Percentiles rank a stretch among this genome's conserved stretches.
These are phyloP conservation scores for Seladonia tumulorum DNA, from an alignment of 2,888 invertebrate species.

Conservation along the genomic window DNA sequence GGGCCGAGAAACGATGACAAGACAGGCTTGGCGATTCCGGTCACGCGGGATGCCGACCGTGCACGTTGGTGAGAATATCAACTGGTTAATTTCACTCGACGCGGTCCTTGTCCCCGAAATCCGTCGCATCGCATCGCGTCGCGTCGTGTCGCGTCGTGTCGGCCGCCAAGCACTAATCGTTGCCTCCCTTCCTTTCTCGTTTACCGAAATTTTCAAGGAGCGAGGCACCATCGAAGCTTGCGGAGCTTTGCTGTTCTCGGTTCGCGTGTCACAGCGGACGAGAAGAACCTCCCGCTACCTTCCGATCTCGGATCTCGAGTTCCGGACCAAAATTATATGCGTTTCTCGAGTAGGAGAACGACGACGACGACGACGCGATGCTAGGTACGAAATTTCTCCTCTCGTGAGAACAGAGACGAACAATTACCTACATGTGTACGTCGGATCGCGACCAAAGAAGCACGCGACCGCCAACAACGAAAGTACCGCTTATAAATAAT, in stretches of 20 bases:
- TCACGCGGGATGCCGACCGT: constrained; percentile 29
- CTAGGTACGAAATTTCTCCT: constrained; percentile 27
- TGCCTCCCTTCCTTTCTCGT: neutral
- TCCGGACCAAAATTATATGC: neutral
- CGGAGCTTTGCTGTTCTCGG: neutral
- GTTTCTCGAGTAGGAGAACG: neutral
- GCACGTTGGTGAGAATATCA: constrained; percentile 46
- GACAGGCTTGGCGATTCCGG: constrained; percentile 31
- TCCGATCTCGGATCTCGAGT: neutral
- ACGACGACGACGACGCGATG: neutral
- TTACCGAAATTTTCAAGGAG: neutral
- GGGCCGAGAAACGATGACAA: constrained; percentile 8
- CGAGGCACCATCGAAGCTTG: neutral
- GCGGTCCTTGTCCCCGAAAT: constrained; percentile 48
- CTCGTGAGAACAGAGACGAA: neutral
- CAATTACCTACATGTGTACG: neutral
- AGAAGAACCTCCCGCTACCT: neutral
- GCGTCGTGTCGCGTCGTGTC: neutral
- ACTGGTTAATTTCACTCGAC: constrained; percentile 51
- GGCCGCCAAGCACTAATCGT: neutral
- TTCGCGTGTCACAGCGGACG: neutral
- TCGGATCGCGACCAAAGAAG: neutral
- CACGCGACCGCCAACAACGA: constrained; percentile 33
- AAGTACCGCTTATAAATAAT: constrained; percentile 65
- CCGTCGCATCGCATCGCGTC: too few relatives aligned